These are phyloP conservation scores for Ophioninae sp. DNA, from an alignment of 2,888 invertebrate genomes.

Conservation along the genomic window DNA sequence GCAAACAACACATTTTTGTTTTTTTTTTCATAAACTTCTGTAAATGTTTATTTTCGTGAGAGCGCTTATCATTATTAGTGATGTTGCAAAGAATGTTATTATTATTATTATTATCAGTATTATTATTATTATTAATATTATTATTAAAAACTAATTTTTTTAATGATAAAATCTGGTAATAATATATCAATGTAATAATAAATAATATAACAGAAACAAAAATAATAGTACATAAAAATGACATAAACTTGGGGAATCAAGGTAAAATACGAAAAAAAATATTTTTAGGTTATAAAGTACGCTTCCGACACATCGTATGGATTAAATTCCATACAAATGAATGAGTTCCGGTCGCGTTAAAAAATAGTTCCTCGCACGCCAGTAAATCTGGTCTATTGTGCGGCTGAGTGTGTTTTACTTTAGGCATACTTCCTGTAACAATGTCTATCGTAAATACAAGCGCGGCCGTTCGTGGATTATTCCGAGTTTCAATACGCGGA, in stretches of 20 bases:
- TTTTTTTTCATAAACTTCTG: neutral
- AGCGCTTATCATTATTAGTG: neutral
- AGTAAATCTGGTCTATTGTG: constrained; percentile 13
- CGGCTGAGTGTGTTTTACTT: constrained; percentile 13
- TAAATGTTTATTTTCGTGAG: neutral
- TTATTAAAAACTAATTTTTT: no score
- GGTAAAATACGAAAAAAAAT: neutral
- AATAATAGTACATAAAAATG: neutral
- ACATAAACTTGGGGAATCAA: neutral
- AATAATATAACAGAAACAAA: neutral
- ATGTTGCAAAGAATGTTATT: no score
- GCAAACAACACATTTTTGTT: constrained; percentile 1
- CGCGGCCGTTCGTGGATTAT: neutral
- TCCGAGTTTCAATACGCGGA: neutral
- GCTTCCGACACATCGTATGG: neutral
- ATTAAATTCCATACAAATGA: constrained; percentile 19
- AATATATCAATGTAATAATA: neutral
- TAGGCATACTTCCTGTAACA: neutral
- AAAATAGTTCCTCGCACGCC: constrained; percentile 2
- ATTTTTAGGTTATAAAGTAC: neutral
- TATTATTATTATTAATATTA: neutral
- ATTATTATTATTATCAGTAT: no score
- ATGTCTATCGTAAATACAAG: neutral
- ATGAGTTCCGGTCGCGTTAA: constrained; percentile 12
- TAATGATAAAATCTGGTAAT: no score